Evolutionary conservation across 2,888 invertebrate species (phyloP).

Genomic region (Opisthograptis luteolata): DNA sequence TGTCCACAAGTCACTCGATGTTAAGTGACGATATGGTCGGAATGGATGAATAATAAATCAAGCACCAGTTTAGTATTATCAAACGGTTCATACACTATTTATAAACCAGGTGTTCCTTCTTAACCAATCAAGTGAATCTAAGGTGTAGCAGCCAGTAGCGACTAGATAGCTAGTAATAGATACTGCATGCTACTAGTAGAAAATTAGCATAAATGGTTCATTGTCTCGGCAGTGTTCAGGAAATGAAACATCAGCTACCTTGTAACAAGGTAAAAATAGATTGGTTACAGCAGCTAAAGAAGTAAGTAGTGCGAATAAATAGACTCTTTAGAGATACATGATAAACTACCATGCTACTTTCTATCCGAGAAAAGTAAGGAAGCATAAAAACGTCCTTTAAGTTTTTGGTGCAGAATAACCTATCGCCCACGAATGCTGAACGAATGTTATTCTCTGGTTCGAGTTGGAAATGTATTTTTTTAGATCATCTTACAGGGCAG

Average conservation of each 20-base stretch:
- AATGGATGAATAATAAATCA: not conserved
- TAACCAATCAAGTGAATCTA: not conserved
- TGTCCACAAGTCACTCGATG: no score
- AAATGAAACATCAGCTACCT: constrained; percentile 18
- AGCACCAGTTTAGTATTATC: not conserved
- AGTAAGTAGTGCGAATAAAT: not conserved
- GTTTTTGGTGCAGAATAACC: no score
- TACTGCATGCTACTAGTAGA: constrained; percentile 1
- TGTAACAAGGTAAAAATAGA: no score
- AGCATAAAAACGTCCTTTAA: no score
- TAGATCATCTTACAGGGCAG: no score
- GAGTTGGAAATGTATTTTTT: no score
- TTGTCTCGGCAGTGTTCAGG: constrained; percentile 17
- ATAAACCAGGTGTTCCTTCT: not conserved
- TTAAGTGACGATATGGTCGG: no score
- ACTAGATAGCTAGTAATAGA: not conserved
- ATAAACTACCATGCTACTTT: no score
- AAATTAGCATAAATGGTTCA: constrained; percentile 15
- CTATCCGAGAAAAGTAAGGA: no score
- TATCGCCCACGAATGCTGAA: no score
- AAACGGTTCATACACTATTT: not conserved
- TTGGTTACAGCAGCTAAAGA: not conserved
- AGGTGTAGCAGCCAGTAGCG: constrained; percentile 6
- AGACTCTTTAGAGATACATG: no score
- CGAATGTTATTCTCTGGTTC: no score